Conservation (phyloP, 2,888 invertebrate species). For the Cantharis rufa region DNA sequence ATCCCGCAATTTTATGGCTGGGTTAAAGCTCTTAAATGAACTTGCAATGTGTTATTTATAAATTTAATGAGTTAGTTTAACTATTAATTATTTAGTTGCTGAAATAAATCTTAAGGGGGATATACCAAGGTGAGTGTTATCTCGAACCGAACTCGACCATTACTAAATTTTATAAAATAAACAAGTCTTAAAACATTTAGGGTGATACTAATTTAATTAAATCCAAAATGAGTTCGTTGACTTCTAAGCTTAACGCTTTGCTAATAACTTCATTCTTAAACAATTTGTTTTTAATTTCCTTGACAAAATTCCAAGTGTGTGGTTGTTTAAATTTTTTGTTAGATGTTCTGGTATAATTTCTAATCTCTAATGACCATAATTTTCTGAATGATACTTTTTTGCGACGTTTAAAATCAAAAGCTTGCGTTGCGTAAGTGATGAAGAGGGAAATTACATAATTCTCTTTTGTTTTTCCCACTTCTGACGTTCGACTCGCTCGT, state of each 20-base stretch:
- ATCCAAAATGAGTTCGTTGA: neutral
- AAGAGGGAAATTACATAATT: neutral
- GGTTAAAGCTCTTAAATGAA: neutral
- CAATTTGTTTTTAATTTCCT: neutral
- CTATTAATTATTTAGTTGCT: neutral
- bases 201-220: neutral
- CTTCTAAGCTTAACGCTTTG: neutral
- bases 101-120: neutral
- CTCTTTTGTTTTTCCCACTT: neutral
- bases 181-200: neutral
- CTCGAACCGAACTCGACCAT: neutral
- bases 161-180: neutral
- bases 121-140: neutral
- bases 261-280: neutral
- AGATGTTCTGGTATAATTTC: neutral
- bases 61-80: neutral
- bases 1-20: neutral
- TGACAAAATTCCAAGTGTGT: neutral
- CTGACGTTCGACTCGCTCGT: too few relatives aligned
- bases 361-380: neutral
- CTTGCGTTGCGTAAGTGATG: neutral
- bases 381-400: neutral
- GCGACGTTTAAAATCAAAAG: neutral
- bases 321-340: neutral
- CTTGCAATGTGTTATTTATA: neutral